Evolutionary conservation across 2,888 invertebrate genomes (phyloP).

Genomic region (Eilema griseolum): DNA sequence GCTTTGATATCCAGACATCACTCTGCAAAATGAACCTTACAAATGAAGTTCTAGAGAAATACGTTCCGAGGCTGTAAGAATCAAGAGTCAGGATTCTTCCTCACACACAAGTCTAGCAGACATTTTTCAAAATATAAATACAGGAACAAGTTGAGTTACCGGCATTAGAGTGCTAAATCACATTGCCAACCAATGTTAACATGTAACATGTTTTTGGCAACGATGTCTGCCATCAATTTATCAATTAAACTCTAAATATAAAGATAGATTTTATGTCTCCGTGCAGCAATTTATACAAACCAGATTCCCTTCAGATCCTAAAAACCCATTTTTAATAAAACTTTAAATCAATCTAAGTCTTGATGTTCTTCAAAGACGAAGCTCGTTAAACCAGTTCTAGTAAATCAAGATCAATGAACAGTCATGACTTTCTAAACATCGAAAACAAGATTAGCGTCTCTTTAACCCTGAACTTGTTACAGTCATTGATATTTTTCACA

Average conservation of each 20-base stretch:
- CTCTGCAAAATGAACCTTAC: too few species aligned
- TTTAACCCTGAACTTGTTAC: slow-evolving; percentile 59
- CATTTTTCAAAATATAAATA: background rate
- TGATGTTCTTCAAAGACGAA: background rate
- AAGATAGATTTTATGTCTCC: background rate
- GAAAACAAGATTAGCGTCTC: slow-evolving; percentile 28
- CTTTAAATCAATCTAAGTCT: background rate
- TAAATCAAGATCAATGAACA: slow-evolving; percentile 35
- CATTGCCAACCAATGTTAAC: background rate
- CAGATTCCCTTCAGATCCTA: too few species aligned
- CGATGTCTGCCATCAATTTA: background rate
- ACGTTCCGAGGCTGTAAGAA: too few species aligned
- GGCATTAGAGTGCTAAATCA: background rate
- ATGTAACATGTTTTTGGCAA: slow-evolving; percentile 1
- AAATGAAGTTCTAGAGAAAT: too few species aligned
- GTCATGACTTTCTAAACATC: slow-evolving; percentile 37
- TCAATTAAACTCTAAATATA: background rate
- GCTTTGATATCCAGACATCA: too few species aligned
- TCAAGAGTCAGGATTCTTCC: background rate
- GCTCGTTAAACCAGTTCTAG: slow-evolving; percentile 10
- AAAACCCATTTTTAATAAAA: too few species aligned
- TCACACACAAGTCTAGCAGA: background rate
- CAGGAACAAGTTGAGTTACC: background rate
- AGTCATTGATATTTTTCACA: slow-evolving; percentile 50
- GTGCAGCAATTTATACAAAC: too few species aligned